Evolutionary conservation across 2,888 invertebrate species (phyloP).

Genomic region (Scaptomyza reducta): DNA sequence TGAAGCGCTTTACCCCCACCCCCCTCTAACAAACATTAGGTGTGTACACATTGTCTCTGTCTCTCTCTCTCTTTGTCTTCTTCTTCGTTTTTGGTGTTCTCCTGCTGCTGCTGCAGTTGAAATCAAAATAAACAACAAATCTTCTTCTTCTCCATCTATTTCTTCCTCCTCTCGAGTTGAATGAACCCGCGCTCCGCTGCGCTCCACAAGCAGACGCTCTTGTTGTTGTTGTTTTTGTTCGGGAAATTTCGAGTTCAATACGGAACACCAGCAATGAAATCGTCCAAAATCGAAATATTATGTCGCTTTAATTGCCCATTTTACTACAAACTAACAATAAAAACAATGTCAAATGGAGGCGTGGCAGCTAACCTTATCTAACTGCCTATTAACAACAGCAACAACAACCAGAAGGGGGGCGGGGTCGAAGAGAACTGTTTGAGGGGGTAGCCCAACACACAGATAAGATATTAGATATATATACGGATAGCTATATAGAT

Average conservation of each 20-base stretch:
- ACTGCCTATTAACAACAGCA: slow-evolving; percentile 23
- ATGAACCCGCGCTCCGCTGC: slow-evolving; percentile 38
- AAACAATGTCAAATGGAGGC: slow-evolving; percentile 25
- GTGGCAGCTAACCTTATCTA: slow-evolving; percentile 49
- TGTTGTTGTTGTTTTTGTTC: background rate
- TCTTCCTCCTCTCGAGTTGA: slow-evolving; percentile 33
- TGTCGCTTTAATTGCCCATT: slow-evolving; percentile 46
- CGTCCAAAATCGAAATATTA: slow-evolving; percentile 14
- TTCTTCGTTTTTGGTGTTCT: slow-evolving; percentile 9
- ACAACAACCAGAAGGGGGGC: too few species aligned
- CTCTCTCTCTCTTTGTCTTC: slow-evolving; percentile 1
- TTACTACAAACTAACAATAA: slow-evolving; percentile 23
- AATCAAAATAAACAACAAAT: slow-evolving; percentile 58
- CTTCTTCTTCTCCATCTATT: slow-evolving; percentile 24
- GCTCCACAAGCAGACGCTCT: background rate
- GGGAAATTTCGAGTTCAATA: background rate
- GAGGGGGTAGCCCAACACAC: background rate
- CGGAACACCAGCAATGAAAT: slow-evolving; percentile 5
- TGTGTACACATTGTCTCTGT: slow-evolving; percentile 34
- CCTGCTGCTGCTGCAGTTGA: slow-evolving; percentile 40
- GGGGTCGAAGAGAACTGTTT: background rate
- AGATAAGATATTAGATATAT: slow-evolving; percentile 35
- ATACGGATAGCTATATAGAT: background rate
- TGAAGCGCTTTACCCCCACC: slow-evolving; percentile 55
- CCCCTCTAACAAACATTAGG: slow-evolving; percentile 20